Base-by-base conservation (phyloP, 2,888 invertebrate species). In the Andrena bicolor region DNA sequence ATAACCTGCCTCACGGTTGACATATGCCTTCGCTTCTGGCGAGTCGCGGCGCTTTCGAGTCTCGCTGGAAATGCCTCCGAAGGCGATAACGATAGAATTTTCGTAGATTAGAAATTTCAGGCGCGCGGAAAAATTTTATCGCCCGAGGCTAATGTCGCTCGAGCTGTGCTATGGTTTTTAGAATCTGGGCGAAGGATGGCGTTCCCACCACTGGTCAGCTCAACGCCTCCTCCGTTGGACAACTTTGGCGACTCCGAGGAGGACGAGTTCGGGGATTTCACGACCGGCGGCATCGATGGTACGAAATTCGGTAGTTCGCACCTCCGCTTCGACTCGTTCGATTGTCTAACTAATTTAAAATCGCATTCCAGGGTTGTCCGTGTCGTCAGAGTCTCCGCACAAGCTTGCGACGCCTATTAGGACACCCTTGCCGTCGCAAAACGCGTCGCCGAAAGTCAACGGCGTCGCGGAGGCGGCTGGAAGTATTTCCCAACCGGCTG, bases 151-250 rank as follows among this genome's bases (percentile, higher is more conserved):
- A 16, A 41, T 16, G 1, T 41, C 0, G 41, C 16, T 16, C 41
- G 41, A 41, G 41, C 13, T 16, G 4, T 3, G 41, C 16, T 10
- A 13, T 13, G 10, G 0, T 56, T 56, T 26, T 0, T 23, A 76
- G 76, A 73, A 70, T 53, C 56, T 20, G 30, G 28, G 32, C 49
- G 56, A 82, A 85, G 63, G 26, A 96, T 96, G 96, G 95, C 96
- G 91, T 95, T 96, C 92, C 96, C 96, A 93, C 96, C 96, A 83
- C 94, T 96, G 88, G 95, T 96, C 89, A 96, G 96, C 89, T 95
- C 95, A 79, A 96, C 96, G 89, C 96, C 96, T 90, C 96, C 96
- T 83, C 96, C 96, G 80, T 95, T 96, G 79, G 96, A 96, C 86
- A 96, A 95, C 90, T 90, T 92, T 76, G 93, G 94, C 28, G 94